Evolutionary conservation across 2,113 vertebrate species (phyloP), one percentile per base, ranked within the genome.

Genomic region (Mesitornis unicolor): DNA sequence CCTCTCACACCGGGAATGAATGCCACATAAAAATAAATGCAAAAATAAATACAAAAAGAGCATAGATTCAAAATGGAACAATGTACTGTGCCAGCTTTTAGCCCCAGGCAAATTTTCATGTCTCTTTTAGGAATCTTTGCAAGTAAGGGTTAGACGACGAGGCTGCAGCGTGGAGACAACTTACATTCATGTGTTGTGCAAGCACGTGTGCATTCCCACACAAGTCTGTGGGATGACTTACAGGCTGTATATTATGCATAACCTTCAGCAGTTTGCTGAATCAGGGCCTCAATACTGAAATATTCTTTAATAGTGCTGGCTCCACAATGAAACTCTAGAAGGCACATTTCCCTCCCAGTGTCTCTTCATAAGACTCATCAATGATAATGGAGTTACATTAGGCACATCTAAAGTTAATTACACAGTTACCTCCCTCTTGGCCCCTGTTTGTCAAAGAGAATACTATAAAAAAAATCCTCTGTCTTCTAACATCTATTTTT

Each of bases 311-410:
- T 69, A 95, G 74, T 89, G 42, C 94, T 96, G 96, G 83, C 90
- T 95, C 93, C 93, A 80, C 84, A 45, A 29, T 86, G 91, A 95
- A 92, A 93, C 69, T 95, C 93, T 93, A 96, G 94, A 97, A 96
- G 95, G 69, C 79, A 95, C 83, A 70, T 95, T 96, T 94, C 77
- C 90, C 57, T 95, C 79, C 90, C 91, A 42, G 64, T 77, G 70
- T 93, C 84, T 95, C 67, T 96, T 76, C 75, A 10, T 95, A 95
- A 95, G 87, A 88, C 87, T 83, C 93, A 88, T 96, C 86, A 93
- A 95, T 94, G 94, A 90, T 96, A 96, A 97, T 90, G 88, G 88
- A 96, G 90, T 94, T 96, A 93, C 90, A 95, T 95, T 96, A 96
- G 93, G 88, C 96, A 95, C 89, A 92, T 93, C 93, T 84, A 92